phyloP scores from a whole-genome alignment of 2,113 vertebrate genomes.

The Ageneiosus marmoratus region DNA sequence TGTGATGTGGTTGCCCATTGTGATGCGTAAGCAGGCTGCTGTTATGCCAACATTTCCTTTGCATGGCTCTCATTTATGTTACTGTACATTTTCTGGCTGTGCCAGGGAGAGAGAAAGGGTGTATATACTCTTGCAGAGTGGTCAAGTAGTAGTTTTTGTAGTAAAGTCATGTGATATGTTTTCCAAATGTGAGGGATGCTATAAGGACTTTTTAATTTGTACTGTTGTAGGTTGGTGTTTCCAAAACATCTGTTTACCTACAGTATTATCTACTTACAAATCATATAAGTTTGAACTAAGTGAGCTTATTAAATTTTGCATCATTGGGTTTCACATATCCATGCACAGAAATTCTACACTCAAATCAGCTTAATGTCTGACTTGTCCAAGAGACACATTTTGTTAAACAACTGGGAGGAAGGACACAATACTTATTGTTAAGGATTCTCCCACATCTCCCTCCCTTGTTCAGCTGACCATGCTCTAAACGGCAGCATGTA shows the following conservation, averaged over 20 bases:
- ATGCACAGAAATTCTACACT: neutral
- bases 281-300: too few species aligned
- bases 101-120: conserved; percentile 54
- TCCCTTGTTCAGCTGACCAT: conserved; percentile 25
- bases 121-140: neutral
- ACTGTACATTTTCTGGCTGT: conserved; percentile 84
- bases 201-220: neutral
- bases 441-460: conserved; percentile 18
- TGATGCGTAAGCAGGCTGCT: conserved; percentile 86
- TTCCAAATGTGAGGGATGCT: neutral
- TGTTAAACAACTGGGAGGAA: neutral
- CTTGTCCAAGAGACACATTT: neutral
- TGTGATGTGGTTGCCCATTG: conserved; percentile 90
- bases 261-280: too few species aligned
- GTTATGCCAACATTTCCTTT: conserved; percentile 83
- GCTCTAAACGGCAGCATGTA: conserved; percentile 29
- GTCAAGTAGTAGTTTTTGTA: neutral
- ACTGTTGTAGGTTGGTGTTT: neutral
- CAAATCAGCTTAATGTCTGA: neutral
- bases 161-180: too few species aligned
- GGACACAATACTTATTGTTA: conserved; percentile 6
- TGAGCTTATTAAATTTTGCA: neutral
- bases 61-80: conserved; percentile 93
- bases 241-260: neutral
- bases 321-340: neutral